Evolutionary conservation across 2,797 vertebrate species (phyloP).

Genomic region (Schizopygopsis pylzovi): DNA sequence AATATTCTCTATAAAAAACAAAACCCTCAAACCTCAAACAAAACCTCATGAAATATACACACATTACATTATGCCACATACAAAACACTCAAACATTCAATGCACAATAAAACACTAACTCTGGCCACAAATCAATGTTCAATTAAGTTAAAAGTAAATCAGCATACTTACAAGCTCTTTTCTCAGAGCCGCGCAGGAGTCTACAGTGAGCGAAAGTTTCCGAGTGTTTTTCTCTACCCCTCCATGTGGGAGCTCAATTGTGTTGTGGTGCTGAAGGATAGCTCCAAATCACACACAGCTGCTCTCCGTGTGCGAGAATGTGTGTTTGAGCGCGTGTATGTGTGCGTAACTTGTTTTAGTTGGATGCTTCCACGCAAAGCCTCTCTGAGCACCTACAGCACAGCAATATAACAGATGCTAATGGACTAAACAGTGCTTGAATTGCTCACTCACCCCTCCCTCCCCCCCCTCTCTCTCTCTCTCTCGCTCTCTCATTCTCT

Average conservation of each 20-base stretch:
- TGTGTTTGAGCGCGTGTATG: slow-evolving; percentile 10
- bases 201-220: slow-evolving; percentile 7
- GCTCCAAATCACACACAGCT: slow-evolving; percentile 53
- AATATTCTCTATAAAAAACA: background rate
- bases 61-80: background rate
- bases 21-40: background rate
- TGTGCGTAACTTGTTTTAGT: background rate
- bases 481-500: background rate
- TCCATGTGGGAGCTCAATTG: slow-evolving; percentile 54
- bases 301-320: background rate
- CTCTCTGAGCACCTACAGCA: slow-evolving; percentile 55
- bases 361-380: slow-evolving; percentile 39
- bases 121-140: background rate
- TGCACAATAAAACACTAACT: background rate
- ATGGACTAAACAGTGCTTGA: slow-evolving; percentile 46
- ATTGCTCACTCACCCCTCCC: slow-evolving; percentile 38
- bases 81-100: background rate
- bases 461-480: background rate
- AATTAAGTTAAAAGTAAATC: slow-evolving; percentile 2
- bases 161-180: slow-evolving; percentile 54
- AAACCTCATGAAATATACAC: background rate
- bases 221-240: background rate
- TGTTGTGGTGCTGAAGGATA: slow-evolving; percentile 62
- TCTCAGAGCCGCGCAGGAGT: slow-evolving; percentile 17
- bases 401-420: slow-evolving; percentile 59